Evolutionary conservation across 2,797 vertebrate genomes (phyloP).

Genomic region (Lacerta viridis): DNA sequence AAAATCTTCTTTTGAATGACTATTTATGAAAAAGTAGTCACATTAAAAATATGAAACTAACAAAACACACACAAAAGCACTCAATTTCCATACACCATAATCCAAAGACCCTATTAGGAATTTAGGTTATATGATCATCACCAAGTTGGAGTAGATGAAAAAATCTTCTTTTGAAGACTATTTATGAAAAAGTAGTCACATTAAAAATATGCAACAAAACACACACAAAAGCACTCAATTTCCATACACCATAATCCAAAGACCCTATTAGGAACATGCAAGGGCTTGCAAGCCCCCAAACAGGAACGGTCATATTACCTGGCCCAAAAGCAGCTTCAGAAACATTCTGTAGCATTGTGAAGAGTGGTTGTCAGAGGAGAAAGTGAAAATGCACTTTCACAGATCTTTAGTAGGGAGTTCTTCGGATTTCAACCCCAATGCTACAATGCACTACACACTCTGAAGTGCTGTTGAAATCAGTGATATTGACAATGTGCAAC

Average conservation of each 20-base stretch:
- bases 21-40: constrained; percentile 69
- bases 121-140: constrained; percentile 98
- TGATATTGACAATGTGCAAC: neutral
- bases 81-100: neutral
- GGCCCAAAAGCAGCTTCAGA: neutral
- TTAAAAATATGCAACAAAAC: constrained; percentile 10
- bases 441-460: neutral
- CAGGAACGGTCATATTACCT: neutral
- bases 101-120: neutral
- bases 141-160: constrained; percentile 97
- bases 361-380: neutral
- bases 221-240: neutral
- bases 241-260: neutral
- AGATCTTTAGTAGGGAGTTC: too few relatives aligned
- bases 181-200: constrained; percentile 48
- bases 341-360: neutral
- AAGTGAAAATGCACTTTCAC: neutral
- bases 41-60: constrained; percentile 25
- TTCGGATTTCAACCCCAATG: neutral
- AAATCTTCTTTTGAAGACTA: constrained; percentile 99
- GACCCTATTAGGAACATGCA: neutral
- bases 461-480: neutral
- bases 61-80: neutral
- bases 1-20: constrained; percentile 99
- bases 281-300: neutral